phyloP scores from a whole-genome alignment of 2,113 vertebrate species.

The Excalfactoria chinensis region DNA sequence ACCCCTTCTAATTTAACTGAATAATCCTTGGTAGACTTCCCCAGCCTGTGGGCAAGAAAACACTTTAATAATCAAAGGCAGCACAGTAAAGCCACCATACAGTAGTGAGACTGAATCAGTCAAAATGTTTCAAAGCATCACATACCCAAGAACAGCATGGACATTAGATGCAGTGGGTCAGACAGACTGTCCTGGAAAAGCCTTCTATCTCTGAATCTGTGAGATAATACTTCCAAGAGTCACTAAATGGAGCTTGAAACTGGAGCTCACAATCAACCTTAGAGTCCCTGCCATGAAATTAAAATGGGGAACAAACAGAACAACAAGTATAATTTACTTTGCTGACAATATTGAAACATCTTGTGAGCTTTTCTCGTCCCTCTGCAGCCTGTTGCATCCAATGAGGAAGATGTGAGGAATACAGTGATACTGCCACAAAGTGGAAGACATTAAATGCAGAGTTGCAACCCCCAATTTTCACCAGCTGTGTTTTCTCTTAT shows the following conservation, averaged over 20 bases:
- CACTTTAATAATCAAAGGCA: neutral
- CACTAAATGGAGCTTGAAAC: neutral
- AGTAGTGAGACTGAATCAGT: neutral
- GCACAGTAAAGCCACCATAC: neutral
- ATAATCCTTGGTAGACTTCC: neutral
- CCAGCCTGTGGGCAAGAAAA: neutral
- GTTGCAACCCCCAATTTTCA: conserved; percentile 70
- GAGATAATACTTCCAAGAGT: neutral
- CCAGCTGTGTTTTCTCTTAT: conserved; percentile 81
- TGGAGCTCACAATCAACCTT: neutral
- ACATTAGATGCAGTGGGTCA: neutral
- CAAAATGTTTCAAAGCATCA: neutral
- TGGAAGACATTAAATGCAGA: conserved; percentile 43
- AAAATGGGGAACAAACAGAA: neutral
- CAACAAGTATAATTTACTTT: conserved; percentile 64
- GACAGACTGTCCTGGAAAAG: neutral
- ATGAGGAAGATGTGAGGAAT: conserved; percentile 70
- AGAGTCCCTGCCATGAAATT: conserved; percentile 18
- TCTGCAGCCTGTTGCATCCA: conserved; percentile 44
- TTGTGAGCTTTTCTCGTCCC: conserved; percentile 60
- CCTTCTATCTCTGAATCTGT: neutral
- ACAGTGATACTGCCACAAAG: conserved; percentile 59
- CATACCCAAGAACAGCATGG: neutral
- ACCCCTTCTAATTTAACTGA: neutral
- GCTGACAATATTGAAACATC: conserved; percentile 53